Conservation (phyloP, 2,797 vertebrate species). For the Ataeniobius toweri region DNA sequence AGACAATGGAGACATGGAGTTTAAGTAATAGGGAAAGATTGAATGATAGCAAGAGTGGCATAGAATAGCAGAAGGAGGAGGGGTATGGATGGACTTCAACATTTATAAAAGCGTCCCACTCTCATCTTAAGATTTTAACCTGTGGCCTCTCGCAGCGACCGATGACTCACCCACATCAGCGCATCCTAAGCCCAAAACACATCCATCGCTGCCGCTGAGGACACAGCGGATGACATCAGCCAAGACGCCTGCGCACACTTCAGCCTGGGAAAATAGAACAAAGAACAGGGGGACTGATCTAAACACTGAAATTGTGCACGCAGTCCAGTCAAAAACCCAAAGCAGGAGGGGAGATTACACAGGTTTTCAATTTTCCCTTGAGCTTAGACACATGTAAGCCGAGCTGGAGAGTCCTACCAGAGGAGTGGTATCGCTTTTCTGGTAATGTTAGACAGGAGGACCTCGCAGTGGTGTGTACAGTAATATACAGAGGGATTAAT, state of each 20-base stretch:
- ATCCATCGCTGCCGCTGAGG: conserved; percentile 94
- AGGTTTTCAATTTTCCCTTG: conserved; percentile 20
- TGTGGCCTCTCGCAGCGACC: conserved; percentile 44
- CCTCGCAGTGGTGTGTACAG: conserved; percentile 1
- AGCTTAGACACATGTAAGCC: conserved; percentile 46
- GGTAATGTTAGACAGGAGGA: conserved; percentile 44
- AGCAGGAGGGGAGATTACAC: conserved; percentile 1
- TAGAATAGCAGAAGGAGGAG: not conserved
- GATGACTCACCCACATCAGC: conserved; percentile 89
- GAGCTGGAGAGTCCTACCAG: not conserved
- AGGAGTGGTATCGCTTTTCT: conserved; percentile 50
- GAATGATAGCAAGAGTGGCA: conserved; percentile 43
- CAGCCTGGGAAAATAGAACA: conserved; percentile 81
- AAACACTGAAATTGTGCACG: conserved; percentile 1
- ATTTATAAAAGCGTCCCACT: conserved; percentile 60
- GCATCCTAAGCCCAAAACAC: conserved; percentile 93
- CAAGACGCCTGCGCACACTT: conserved; percentile 92
- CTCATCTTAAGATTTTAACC: conserved; percentile 66
- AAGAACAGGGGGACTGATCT: conserved; percentile 56
- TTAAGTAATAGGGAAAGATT: conserved; percentile 42
- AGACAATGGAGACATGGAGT: conserved; percentile 24
- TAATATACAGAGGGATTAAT: not conserved
- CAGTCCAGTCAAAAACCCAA: conserved; percentile 11
- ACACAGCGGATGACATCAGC: conserved; percentile 96
- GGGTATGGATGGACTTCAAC: conserved; percentile 4